phyloP scores from a whole-genome alignment of 2,113 vertebrate genomes.

The Serranochromis macrocephalus region DNA sequence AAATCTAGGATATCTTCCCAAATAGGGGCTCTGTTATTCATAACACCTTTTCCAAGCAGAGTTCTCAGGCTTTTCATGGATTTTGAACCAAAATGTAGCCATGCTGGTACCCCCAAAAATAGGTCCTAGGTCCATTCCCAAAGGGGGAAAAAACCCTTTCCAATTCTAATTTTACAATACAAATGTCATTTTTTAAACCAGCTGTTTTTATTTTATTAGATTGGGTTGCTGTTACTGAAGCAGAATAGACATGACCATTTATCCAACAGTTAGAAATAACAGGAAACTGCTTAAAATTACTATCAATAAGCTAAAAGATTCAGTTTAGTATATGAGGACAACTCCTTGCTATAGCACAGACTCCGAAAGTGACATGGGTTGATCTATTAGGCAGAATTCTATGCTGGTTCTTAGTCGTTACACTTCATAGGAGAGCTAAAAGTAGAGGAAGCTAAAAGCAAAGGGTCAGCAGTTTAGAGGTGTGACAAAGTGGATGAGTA shows the following conservation, averaged over 20 bases:
- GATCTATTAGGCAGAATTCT: not conserved
- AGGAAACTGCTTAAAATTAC: not conserved
- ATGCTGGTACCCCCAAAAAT: rapidly evolving
- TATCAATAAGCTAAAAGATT: not conserved
- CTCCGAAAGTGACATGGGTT: not conserved
- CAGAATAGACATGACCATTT: not conserved
- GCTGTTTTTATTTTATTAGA: not conserved
- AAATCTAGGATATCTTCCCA: not conserved
- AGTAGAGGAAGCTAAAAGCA: not conserved
- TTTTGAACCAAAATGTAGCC: not conserved
- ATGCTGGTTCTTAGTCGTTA: not conserved
- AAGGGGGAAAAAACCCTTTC: not conserved
- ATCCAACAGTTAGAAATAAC: rapidly evolving
- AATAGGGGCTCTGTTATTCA: rapidly evolving
- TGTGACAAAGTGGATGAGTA: not conserved
- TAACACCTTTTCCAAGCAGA: not conserved
- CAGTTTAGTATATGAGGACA: not conserved
- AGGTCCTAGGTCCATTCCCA: not conserved
- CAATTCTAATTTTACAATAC: not conserved
- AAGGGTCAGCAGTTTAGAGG: not conserved
- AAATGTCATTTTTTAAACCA: not conserved
- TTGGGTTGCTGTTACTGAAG: not conserved
- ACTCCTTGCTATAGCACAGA: not conserved
- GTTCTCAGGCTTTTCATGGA: not conserved
- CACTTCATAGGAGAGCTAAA: not conserved